Percentiles rank a stretch among this genome's conserved stretches.
phyloP scores from a whole-genome alignment of 2,113 vertebrate species.

The Polypterus bichir region DNA sequence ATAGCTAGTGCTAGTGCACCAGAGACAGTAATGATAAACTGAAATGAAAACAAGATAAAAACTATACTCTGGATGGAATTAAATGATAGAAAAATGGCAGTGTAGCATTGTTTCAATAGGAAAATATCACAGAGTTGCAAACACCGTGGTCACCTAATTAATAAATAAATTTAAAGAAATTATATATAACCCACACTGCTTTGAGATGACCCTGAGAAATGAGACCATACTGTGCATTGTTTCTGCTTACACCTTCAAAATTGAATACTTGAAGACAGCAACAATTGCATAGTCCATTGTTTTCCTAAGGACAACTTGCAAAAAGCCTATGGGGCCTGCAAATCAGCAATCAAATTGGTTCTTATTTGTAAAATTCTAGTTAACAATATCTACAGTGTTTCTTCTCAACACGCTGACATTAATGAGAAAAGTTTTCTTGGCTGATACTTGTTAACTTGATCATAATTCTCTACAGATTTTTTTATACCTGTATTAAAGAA shows the following conservation, averaged over 20 bases:
- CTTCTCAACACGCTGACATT: conserved; percentile 11
- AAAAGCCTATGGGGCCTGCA: conserved; percentile 1
- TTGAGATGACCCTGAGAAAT: too few species aligned
- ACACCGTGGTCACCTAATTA: too few species aligned
- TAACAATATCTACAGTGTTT: conserved; percentile 4
- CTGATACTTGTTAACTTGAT: conserved; percentile 23
- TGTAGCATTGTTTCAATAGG: too few species aligned
- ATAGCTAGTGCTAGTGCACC: too few species aligned
- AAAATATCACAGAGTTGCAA: too few species aligned
- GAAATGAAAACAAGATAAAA: too few species aligned
- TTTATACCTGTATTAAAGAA: conserved; percentile 22
- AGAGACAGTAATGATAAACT: too few species aligned
- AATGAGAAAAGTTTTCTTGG: conserved; percentile 17
- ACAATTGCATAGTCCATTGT: background rate
- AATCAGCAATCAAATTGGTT: background rate
- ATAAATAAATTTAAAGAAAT: too few species aligned
- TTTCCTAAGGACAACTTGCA: background rate
- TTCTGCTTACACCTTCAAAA: background rate
- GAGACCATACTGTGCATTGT: too few species aligned
- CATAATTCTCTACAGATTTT: conserved; percentile 11
- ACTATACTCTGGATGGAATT: too few species aligned
- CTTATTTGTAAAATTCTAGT: conserved; percentile 10
- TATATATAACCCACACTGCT: too few species aligned
- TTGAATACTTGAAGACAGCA: background rate
- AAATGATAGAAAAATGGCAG: too few species aligned